Base-by-base conservation (phyloP, 1,140 invertebrate species). In the Drosophila ogumai region DNA sequence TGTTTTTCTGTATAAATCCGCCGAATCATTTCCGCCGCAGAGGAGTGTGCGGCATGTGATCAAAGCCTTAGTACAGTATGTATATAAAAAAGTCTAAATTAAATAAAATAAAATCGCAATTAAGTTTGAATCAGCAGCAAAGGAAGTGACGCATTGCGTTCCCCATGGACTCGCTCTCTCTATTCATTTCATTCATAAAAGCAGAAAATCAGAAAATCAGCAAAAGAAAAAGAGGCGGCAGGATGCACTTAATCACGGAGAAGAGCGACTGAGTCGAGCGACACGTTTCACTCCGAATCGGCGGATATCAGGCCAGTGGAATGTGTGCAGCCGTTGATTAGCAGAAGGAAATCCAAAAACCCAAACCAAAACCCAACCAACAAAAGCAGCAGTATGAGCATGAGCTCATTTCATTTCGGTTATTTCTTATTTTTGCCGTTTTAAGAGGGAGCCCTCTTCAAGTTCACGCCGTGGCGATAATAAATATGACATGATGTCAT, bases 401-500 rank as follows among this genome's bases (percentile, higher is more conserved):
- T 75, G 44, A 66, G 60, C 50, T 75, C 71, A 49, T 40, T 69
- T 75, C 52, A 49, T 40, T 67, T 56, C 34, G 52, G 19, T 55
- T 25, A 38, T 38, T 55, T 54, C 34, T 55, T 38, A 55, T 69
- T 28, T 31, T 31, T 49, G 49, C 22, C 34, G 19, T 28, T 49
- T 58, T 40, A 13, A 58, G 41, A 44, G 46, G 44, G 44, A 79
- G 68, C 71, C 71, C 79, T 79, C 72, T 81, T 67, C 58, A 79
- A 81, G 74, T 86, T 85, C 65, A 86, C 78, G 82, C 78, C 66
- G 60, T 71, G 61, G 82, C 82, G 82, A 86, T 86, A 86, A 86
- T 86, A 87, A 86, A 82, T 74, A 65, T 64, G 65, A 58, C 82
- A 82, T 86, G 82, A 86, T 86, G 82, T 86, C 82, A 86, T 86